Evolutionary conservation across 1,140 invertebrate genomes (phyloP).

Genomic region (Lepidurus arcticus): DNA sequence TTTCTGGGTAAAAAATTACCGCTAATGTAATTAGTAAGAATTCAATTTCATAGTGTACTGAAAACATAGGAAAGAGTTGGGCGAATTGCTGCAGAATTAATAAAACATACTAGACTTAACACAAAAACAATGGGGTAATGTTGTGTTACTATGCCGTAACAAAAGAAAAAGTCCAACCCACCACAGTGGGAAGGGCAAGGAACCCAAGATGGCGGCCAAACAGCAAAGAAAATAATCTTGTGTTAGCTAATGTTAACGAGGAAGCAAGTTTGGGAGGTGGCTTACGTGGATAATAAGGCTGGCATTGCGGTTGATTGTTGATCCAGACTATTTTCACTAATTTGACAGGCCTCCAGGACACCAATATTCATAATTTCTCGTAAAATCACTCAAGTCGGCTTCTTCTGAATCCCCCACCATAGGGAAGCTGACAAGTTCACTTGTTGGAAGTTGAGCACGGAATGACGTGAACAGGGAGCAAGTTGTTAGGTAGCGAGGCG

Average conservation of each 20-base stretch:
- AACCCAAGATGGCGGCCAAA: constrained; percentile 1
- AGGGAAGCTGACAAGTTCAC: constrained; percentile 25
- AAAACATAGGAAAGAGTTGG: no score
- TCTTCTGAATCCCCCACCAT: constrained; percentile 31
- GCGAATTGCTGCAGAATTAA: no score
- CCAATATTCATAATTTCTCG: constrained; percentile 33
- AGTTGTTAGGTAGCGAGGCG: not conserved
- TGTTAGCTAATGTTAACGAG: not conserved
- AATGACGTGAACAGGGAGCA: not conserved
- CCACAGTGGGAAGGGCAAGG: constrained; percentile 3
- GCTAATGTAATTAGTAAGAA: no score
- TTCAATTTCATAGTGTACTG: no score
- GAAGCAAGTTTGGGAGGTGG: not conserved
- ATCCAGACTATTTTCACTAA: constrained; percentile 29
- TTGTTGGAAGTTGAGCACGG: constrained; percentile 1
- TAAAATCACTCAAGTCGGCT: constrained; percentile 22
- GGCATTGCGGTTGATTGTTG: constrained; percentile 31
- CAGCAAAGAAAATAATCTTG: not conserved
- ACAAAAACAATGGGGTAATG: not conserved
- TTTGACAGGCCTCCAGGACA: constrained; percentile 27
- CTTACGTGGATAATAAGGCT: constrained; percentile 28
- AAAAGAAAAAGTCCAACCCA: not conserved
- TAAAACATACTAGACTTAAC: not conserved
- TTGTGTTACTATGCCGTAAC: not conserved
- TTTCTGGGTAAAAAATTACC: no score